phyloP scores from a whole-genome alignment of 2,797 vertebrate species.

The Sebastiscus albofasciatus region DNA sequence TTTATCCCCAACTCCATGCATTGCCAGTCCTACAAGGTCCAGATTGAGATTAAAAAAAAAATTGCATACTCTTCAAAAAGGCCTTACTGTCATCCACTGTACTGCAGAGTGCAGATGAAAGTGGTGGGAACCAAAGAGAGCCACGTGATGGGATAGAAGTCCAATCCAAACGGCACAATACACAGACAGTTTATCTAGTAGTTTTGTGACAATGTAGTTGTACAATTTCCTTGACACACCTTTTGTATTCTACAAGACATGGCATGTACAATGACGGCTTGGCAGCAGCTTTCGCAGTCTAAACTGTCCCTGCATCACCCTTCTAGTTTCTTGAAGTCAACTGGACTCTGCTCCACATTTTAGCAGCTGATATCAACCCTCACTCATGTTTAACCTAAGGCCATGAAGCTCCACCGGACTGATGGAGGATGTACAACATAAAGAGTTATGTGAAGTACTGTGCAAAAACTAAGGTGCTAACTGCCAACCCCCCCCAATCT shows the following conservation, averaged over 20 bases:
- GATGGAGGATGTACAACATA: conserved; percentile 54
- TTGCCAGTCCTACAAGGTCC: not conserved
- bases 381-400: conserved; percentile 61
- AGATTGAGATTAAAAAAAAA: conserved; percentile 6
- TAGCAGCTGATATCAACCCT: conserved; percentile 49
- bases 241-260: conserved; percentile 23
- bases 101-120: not conserved
- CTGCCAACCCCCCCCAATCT: not conserved
- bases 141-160: conserved; percentile 7
- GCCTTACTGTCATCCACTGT: not conserved
- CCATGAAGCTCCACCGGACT: conserved; percentile 62
- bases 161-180: conserved; percentile 8
- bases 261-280: conserved; percentile 24
- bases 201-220: conserved; percentile 16
- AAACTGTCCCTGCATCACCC: not conserved
- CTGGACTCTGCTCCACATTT: conserved; percentile 35
- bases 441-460: conserved; percentile 50
- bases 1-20: not conserved
- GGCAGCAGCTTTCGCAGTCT: conserved; percentile 9
- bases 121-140: not conserved
- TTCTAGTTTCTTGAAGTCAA: not conserved
- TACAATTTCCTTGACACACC: conserved; percentile 15
- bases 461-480: conserved; percentile 66
- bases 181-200: conserved; percentile 43
- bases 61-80: not conserved